These are phyloP conservation scores for Bacillus rossius DNA, from an alignment of 1,140 invertebrate species.

Conservation along the genomic window DNA sequence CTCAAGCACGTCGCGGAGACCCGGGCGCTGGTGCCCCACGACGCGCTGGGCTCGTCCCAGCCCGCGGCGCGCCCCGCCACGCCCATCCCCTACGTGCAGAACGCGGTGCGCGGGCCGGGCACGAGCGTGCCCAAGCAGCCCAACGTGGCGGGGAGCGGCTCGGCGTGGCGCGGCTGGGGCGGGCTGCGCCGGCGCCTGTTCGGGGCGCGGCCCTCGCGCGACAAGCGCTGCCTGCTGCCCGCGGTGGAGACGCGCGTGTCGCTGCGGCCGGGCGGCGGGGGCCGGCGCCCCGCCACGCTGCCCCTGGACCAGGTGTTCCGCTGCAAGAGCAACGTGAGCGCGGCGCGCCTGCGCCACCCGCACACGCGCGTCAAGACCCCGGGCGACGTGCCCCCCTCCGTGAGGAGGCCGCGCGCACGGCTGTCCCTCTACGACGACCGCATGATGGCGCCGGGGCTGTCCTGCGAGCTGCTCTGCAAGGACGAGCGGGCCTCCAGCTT, in stretches of 20 bases:
- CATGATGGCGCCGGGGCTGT: constrained; percentile 59
- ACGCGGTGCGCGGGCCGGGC: constrained; percentile 54
- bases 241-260: not conserved
- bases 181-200: not conserved
- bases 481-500: too few relatives aligned
- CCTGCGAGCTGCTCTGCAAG: too few relatives aligned
- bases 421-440: constrained; percentile 82
- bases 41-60: constrained; percentile 35
- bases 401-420: constrained; percentile 57
- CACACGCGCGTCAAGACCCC: constrained; percentile 74
- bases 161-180: constrained; percentile 12
- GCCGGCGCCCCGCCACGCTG: constrained; percentile 35
- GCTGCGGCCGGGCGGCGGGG: constrained; percentile 20
- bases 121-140: constrained; percentile 46
- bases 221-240: not conserved
- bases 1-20: constrained; percentile 52
- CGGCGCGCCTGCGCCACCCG: constrained; percentile 60
- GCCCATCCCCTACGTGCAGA: constrained; percentile 69
- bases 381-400: constrained; percentile 68
- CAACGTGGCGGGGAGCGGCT: constrained; percentile 37
- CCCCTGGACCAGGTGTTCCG: constrained; percentile 52
- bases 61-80: constrained; percentile 42
- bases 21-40: constrained; percentile 46
- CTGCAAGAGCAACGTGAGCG: constrained; percentile 43
- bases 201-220: not conserved